Conservation (phyloP, 1,140 invertebrate genomes). For the Brachionus manjavacas region DNA sequence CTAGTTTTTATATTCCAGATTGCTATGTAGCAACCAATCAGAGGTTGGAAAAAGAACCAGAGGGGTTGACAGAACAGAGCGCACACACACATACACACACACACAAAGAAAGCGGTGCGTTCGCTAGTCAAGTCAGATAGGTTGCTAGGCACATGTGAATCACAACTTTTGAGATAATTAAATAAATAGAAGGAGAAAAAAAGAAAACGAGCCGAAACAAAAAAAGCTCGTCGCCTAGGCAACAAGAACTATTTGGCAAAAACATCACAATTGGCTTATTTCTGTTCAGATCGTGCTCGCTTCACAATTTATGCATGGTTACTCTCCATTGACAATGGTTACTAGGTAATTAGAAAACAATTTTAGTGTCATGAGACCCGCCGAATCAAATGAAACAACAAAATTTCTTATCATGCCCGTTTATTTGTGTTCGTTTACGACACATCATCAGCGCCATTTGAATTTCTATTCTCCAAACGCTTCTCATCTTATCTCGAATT, state of each 20-base stretch:
- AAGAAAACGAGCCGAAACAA: not conserved
- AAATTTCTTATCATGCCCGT: not conserved
- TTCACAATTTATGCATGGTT: too few relatives aligned
- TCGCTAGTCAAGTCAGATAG: not conserved
- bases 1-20: slow-evolving; percentile 22
- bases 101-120: too few relatives aligned
- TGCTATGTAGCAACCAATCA: not conserved
- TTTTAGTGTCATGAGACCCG: not conserved
- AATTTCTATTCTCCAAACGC: not conserved
- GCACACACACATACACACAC: not conserved
- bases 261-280: not conserved
- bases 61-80: not conserved
- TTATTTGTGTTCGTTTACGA: not conserved
- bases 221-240: not conserved
- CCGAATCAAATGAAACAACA: not conserved
- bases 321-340: not conserved
- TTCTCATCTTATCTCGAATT: not conserved
- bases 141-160: not conserved
- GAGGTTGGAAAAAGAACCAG: not conserved
- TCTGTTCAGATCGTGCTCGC: not conserved
- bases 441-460: not conserved
- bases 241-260: not conserved
- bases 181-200: not conserved
- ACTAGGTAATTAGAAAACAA: not conserved
- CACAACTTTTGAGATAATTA: not conserved